A percentile compares a stretch with the other conserved stretches of the same genome.
phyloP scores from a whole-genome alignment of 1,140 invertebrate species.

The Babylonia areolata region DNA sequence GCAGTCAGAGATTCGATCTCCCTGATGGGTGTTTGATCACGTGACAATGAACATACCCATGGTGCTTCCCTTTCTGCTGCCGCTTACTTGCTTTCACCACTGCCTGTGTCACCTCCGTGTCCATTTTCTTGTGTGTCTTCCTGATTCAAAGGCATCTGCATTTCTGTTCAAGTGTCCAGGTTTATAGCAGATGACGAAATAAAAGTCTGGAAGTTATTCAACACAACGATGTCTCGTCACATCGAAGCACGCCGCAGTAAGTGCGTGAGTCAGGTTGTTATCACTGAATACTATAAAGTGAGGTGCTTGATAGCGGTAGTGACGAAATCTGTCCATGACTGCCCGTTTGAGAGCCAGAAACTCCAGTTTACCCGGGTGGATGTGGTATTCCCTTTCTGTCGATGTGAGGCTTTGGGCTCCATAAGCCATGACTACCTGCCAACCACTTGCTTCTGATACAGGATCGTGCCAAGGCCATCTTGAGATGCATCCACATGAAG shows the following conservation, averaged over 20 bases:
- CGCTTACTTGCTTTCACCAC: no score
- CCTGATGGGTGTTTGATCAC: no score
- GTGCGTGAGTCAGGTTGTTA: slow-evolving; percentile 44
- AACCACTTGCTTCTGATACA: slow-evolving; percentile 68
- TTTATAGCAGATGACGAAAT: no score
- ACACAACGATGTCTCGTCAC: slow-evolving; percentile 43
- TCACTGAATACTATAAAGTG: slow-evolving; percentile 37
- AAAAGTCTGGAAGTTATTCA: slow-evolving; percentile 24
- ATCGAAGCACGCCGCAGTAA: slow-evolving; percentile 42
- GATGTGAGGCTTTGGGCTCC: slow-evolving; percentile 45
- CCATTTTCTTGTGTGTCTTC: neutral
- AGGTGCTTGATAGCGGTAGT: slow-evolving; percentile 44
- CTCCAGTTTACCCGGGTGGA: slow-evolving; percentile 51
- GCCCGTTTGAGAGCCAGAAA: slow-evolving; percentile 54
- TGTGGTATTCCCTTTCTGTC: slow-evolving; percentile 48
- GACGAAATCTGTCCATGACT: slow-evolving; percentile 25
- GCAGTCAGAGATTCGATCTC: no score
- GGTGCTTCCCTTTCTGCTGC: neutral
- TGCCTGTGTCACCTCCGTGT: neutral
- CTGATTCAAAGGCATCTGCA: slow-evolving; percentile 30
- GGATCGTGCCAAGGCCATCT: slow-evolving; percentile 71
- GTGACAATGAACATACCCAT: neutral
- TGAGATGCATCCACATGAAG: slow-evolving; percentile 76
- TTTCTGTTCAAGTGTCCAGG: slow-evolving; percentile 32
- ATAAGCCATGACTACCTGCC: slow-evolving; percentile 51